These are phyloP conservation scores for Eidolon dupreanum DNA, from an alignment of 2,797 vertebrate genomes.

Conservation along the genomic window DNA sequence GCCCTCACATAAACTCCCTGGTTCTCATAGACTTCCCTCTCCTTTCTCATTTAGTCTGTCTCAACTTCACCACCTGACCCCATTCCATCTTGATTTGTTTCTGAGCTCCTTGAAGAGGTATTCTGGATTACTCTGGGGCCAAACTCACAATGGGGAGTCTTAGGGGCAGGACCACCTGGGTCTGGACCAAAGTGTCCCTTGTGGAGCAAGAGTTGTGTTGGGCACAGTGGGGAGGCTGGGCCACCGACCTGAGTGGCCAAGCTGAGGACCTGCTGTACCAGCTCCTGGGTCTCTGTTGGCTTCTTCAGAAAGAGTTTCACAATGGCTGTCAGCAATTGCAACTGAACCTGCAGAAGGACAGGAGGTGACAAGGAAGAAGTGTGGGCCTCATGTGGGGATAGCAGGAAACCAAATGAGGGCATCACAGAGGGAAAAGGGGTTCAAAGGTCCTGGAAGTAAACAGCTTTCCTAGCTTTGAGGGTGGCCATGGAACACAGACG, in stretches of 20 bases:
- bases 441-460: background rate
- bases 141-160: background rate
- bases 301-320: constrained; percentile 99
- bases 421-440: background rate
- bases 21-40: background rate
- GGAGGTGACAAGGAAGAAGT: background rate
- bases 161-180: background rate
- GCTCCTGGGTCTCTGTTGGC: constrained; percentile 97
- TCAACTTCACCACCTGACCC: background rate
- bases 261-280: constrained; percentile 98
- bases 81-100: background rate
- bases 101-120: background rate
- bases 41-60: background rate
- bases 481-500: background rate
- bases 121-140: background rate
- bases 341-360: constrained; percentile 90
- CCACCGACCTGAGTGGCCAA: constrained; percentile 94
- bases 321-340: constrained; percentile 96
- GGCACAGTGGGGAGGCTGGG: background rate
- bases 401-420: background rate
- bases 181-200: background rate
- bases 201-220: background rate
- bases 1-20: background rate
- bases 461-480: background rate
- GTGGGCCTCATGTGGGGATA: background rate